Conservation (phyloP, 2,888 invertebrate genomes). For the Acronicta leporina region DNA sequence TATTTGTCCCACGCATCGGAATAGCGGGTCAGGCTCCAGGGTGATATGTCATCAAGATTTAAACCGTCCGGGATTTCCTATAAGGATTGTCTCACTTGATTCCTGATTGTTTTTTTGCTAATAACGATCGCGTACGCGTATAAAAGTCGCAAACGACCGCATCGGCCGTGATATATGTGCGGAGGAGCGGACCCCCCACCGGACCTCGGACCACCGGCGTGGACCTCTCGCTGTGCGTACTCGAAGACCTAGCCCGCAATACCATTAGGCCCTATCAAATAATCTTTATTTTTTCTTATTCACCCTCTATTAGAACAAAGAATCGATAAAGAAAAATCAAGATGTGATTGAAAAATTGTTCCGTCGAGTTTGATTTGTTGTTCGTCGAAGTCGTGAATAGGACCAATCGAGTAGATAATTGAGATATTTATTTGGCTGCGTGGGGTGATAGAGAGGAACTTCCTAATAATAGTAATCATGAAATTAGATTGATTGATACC, state of each 20-base stretch:
- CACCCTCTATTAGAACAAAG: constrained; percentile 48
- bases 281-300: constrained; percentile 54
- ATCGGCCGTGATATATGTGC: constrained; percentile 52
- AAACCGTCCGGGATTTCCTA: constrained; percentile 47
- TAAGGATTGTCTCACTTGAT: constrained; percentile 49
- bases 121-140: constrained; percentile 50
- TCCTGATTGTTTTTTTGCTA: constrained; percentile 56
- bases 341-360: constrained; percentile 56
- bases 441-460: constrained; percentile 17
- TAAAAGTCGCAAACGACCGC: constrained; percentile 53
- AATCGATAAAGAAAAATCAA: constrained; percentile 43
- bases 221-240: constrained; percentile 60
- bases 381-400: constrained; percentile 53
- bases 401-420: constrained; percentile 58
- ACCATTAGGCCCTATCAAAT: constrained; percentile 48
- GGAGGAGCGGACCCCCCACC: constrained; percentile 56
- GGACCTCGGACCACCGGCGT: constrained; percentile 65
- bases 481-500: constrained; percentile 16
- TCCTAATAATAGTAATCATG: neutral
- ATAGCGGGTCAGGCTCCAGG: constrained; percentile 14
- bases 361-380: constrained; percentile 53
- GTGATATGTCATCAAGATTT: constrained; percentile 44
- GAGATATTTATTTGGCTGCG: constrained; percentile 55
- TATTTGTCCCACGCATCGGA: constrained; percentile 12
- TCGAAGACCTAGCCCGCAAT: constrained; percentile 33